phyloP scores from a whole-genome alignment of 2,113 vertebrate species.

The Phaethon lepturus region DNA sequence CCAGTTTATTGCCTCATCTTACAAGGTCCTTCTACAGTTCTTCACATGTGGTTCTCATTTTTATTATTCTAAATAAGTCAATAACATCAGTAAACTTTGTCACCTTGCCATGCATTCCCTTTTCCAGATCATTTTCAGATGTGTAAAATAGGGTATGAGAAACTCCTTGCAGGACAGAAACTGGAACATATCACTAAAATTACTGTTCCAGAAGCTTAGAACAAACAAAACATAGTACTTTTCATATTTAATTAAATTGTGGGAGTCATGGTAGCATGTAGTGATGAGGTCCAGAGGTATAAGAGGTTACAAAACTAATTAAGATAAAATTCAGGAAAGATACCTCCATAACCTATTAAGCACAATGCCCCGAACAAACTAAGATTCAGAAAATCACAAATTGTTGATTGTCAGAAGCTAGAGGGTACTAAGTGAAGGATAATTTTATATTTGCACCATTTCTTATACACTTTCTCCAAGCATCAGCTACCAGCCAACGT shows the following conservation, averaged over 20 bases:
- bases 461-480: neutral
- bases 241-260: neutral
- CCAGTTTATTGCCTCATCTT: neutral
- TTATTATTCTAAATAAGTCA: neutral
- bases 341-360: neutral
- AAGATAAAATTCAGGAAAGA: neutral
- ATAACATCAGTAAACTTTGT: neutral
- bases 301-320: neutral
- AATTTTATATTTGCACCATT: neutral
- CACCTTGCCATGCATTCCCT: neutral
- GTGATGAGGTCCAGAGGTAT: neutral
- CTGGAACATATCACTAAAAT: neutral
- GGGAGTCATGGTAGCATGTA: neutral
- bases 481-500: neutral
- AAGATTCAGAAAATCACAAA: neutral
- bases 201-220: neutral
- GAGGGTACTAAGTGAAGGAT: neutral
- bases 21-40: neutral
- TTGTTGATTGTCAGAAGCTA: neutral
- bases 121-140: neutral
- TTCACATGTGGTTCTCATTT: neutral
- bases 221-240: neutral
- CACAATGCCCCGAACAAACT: neutral
- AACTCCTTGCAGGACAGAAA: neutral
- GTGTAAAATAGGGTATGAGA: neutral